phyloP scores from a whole-genome alignment of 1,140 invertebrate species.

The Hydropsyche tenuis region DNA sequence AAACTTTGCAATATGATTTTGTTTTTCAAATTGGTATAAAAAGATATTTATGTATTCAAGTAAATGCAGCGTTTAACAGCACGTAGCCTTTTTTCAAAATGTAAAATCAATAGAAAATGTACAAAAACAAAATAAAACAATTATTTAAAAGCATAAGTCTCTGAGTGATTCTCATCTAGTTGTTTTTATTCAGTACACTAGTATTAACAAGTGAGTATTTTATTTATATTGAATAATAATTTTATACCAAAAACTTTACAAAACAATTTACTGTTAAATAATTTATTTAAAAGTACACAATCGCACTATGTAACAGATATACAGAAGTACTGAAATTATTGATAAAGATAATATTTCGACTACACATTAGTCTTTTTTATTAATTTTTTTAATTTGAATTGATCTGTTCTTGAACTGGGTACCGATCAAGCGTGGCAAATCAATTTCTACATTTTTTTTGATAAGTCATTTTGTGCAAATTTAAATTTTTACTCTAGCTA shows the following conservation, averaged over 20 bases:
- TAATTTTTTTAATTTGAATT: not conserved
- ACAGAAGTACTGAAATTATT: slow-evolving; percentile 27
- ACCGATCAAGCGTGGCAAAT: slow-evolving; percentile 11
- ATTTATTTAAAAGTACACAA: slow-evolving; percentile 38
- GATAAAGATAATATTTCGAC: slow-evolving; percentile 18
- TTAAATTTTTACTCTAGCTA: slow-evolving; percentile 24
- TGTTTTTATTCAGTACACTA: slow-evolving; percentile 32
- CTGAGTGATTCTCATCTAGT: slow-evolving; percentile 17
- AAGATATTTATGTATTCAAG: too few species aligned
- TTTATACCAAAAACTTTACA: slow-evolving; percentile 37
- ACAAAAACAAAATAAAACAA: slow-evolving; percentile 16
- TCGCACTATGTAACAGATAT: slow-evolving; percentile 34
- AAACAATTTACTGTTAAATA: slow-evolving; percentile 34
- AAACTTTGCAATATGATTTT: too few species aligned
- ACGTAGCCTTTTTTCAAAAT: too few species aligned
- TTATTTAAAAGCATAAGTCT: slow-evolving; percentile 15
- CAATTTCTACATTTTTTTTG: slow-evolving; percentile 24
- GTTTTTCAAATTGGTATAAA: too few species aligned
- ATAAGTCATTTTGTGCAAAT: slow-evolving; percentile 18
- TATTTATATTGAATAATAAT: slow-evolving; percentile 32
- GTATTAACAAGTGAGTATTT: slow-evolving; percentile 36
- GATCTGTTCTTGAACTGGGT: not conserved
- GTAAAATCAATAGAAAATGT: not conserved
- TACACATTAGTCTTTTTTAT: slow-evolving; percentile 15
- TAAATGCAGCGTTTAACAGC: too few species aligned